Percentiles rank a stretch among this genome's conserved stretches.
Evolutionary conservation across 2,113 vertebrate species (phyloP).

Genomic region (Galbula dea): DNA sequence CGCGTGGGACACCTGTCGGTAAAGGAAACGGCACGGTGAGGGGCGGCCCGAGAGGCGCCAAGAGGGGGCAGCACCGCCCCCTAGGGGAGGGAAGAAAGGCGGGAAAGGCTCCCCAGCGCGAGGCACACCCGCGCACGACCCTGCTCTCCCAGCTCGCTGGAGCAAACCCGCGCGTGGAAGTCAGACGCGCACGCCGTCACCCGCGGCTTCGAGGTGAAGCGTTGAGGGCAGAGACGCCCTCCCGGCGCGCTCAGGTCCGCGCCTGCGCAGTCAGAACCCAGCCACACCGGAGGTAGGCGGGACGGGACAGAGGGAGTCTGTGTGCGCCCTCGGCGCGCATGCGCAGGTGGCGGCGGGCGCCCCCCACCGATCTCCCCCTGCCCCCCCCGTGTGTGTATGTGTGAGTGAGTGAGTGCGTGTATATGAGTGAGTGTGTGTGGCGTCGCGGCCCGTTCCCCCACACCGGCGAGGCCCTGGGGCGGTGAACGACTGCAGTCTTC

Average conservation of each 20-base stretch:
- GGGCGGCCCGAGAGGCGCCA: not conserved
- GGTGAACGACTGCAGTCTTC: not conserved
- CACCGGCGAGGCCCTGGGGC: not conserved
- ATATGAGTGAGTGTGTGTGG: not conserved
- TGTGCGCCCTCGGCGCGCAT: not conserved
- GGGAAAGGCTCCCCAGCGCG: no score
- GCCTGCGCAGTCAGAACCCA: not conserved
- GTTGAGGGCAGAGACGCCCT: no score
- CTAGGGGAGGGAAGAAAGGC: not conserved
- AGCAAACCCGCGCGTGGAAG: no score
- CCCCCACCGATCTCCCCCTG: not conserved
- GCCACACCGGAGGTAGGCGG: not conserved
- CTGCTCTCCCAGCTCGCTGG: no score
- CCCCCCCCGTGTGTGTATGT: not conserved
- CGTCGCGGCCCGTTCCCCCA: not conserved
- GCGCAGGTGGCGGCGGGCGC: not conserved
- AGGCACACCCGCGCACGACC: no score
- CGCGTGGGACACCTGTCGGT: no score
- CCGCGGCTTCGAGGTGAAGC: no score
- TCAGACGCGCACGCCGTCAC: no score
- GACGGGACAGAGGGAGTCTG: no score
- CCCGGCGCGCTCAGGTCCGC: not conserved
- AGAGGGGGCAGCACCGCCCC: not conserved
- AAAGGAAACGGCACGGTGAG: not conserved
- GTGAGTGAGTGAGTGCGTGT: not conserved